These are phyloP conservation scores for Acipenser ruthenus DNA, from an alignment of 2,797 vertebrate species.

Conservation along the genomic window DNA sequence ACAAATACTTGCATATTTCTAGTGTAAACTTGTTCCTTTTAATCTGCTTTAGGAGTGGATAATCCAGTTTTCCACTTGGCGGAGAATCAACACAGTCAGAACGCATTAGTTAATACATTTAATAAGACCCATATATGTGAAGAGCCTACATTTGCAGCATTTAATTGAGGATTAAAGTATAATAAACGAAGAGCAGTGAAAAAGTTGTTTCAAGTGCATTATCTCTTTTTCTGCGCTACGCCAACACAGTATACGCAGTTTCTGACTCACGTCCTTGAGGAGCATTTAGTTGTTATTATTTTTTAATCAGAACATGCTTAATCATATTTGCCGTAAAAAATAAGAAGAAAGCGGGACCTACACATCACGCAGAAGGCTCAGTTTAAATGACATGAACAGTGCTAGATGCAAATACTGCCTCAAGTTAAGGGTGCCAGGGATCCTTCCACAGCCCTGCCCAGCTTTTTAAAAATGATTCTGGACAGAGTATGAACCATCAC, in stretches of 20 bases:
- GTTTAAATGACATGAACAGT: too few species aligned
- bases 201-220: slow-evolving; percentile 4
- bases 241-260: slow-evolving; percentile 29
- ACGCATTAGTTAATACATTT: background rate
- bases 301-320: too few species aligned
- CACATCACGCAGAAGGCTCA: too few species aligned
- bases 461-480: too few species aligned
- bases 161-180: slow-evolving; percentile 14
- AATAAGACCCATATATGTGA: slow-evolving; percentile 1
- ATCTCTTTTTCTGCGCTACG: slow-evolving; percentile 34
- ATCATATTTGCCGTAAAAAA: too few species aligned
- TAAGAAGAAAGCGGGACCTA: too few species aligned
- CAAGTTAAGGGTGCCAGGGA: too few species aligned
- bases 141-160: slow-evolving; percentile 4
- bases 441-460: too few species aligned
- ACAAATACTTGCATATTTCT: slow-evolving; percentile 4
- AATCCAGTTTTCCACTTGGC: slow-evolving; percentile 18
- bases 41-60: slow-evolving; percentile 1
- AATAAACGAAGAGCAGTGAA: background rate
- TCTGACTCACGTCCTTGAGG: too few species aligned
- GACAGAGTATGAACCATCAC: too few species aligned
- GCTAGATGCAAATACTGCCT: too few species aligned
- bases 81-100: slow-evolving; percentile 11
- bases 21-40: slow-evolving; percentile 12
- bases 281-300: too few species aligned